phyloP scores from a whole-genome alignment of 2,888 invertebrate genomes.

The Dynastes tityus region DNA sequence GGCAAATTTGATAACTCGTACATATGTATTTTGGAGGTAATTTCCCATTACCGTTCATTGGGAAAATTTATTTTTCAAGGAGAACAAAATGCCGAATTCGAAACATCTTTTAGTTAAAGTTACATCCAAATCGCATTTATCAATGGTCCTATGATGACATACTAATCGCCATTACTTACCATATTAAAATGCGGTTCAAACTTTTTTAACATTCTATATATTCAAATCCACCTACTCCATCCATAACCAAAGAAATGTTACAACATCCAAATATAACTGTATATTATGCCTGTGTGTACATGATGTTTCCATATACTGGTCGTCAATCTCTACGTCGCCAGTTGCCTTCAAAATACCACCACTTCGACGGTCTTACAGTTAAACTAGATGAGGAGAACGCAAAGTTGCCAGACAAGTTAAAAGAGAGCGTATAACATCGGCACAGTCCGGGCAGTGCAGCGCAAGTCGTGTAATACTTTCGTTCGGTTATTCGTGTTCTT shows the following conservation, averaged over 20 bases:
- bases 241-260: neutral
- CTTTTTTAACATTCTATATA: no score
- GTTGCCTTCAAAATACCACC: constrained; percentile 41
- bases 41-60: no score
- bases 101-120: no score
- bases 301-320: constrained; percentile 29
- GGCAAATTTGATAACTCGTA: no score
- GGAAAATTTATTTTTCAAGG: no score
- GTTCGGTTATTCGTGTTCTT: constrained; percentile 9
- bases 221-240: neutral
- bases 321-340: constrained; percentile 25
- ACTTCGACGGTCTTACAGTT: constrained; percentile 58
- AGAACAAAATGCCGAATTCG: no score
- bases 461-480: constrained; percentile 15
- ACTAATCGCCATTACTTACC: no score
- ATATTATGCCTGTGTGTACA: neutral
- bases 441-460: constrained; percentile 48
- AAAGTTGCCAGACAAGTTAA: constrained; percentile 62
- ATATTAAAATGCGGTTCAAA: no score
- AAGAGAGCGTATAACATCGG: constrained; percentile 53
- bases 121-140: no score
- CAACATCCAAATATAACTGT: constrained; percentile 11
- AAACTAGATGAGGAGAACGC: constrained; percentile 58
- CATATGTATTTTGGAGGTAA: no score
- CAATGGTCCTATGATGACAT: no score